These are phyloP conservation scores for Linnaemya tessellans DNA, from an alignment of 2,888 invertebrate genomes.

Conservation along the genomic window DNA sequence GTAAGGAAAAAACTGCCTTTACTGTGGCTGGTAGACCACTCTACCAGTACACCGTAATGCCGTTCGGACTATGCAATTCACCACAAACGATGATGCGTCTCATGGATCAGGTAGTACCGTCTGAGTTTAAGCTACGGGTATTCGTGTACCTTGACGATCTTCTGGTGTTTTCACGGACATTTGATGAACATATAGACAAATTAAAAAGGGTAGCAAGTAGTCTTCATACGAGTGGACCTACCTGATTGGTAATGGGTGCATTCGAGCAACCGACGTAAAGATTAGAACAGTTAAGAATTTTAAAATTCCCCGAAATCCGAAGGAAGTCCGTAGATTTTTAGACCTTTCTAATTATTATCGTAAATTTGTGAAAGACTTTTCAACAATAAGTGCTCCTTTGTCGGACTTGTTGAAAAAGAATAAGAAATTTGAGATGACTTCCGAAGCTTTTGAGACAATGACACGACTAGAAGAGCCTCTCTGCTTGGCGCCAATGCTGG, in stretches of 20 bases:
- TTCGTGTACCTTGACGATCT: constrained; percentile 54
- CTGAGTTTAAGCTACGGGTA: constrained; percentile 19
- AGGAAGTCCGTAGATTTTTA: constrained; percentile 43
- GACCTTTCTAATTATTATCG: constrained; percentile 15
- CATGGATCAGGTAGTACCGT: constrained; percentile 52
- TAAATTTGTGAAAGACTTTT: constrained; percentile 30
- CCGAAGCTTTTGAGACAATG: background rate
- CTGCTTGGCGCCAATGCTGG: background rate
- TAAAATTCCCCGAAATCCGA: background rate
- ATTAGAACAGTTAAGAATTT: too few species aligned
- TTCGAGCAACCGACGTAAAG: too few species aligned
- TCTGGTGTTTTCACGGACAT: background rate
- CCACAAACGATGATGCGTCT: constrained; percentile 48
- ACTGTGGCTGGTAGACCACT: too few species aligned
- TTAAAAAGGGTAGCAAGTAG: constrained; percentile 16
- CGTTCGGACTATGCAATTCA: too few species aligned
- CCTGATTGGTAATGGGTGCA: constrained; percentile 35
- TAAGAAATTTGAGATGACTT: too few species aligned
- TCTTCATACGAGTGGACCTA: constrained; percentile 49
- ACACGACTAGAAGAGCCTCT: background rate
- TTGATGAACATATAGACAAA: background rate
- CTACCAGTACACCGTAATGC: too few species aligned
- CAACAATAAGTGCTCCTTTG: too few species aligned
- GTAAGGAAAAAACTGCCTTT: too few species aligned
- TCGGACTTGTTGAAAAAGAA: too few species aligned